phyloP scores from a whole-genome alignment of 2,797 vertebrate species.

The Rhabdomys pumilio region DNA sequence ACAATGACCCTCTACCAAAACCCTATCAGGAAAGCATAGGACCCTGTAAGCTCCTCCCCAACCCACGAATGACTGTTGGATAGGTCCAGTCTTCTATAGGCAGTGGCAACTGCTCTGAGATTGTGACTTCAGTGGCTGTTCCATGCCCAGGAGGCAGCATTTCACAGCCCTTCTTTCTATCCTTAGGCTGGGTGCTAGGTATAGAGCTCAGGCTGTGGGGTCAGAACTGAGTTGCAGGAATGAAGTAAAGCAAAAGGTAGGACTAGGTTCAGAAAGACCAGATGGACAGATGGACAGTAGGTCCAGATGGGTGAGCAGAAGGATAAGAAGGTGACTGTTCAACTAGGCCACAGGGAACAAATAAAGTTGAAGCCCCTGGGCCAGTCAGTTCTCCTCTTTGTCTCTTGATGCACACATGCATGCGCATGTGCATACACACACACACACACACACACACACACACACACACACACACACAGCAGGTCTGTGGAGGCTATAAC shows the following conservation, averaged over 20 bases:
- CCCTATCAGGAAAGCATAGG: background rate
- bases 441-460: background rate
- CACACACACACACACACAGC: background rate
- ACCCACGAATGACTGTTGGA: background rate
- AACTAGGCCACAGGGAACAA: background rate
- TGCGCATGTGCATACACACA: background rate
- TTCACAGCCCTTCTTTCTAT: background rate
- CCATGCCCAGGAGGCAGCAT: background rate
- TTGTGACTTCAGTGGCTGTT: background rate
- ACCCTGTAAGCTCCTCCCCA: background rate
- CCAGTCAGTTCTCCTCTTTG: background rate
- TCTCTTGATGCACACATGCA: background rate
- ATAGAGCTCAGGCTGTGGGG: background rate
- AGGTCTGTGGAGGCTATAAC: background rate
- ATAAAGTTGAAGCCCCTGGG: background rate
- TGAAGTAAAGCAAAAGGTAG: background rate
- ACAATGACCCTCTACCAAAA: background rate
- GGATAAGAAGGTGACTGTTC: background rate
- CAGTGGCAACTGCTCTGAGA: background rate
- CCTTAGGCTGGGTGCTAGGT: background rate
- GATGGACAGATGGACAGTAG: background rate
- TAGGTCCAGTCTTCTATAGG: background rate
- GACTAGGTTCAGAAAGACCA: background rate
- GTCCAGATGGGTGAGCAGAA: background rate
- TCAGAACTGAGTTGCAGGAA: background rate